Conservation (phyloP, 35 echinoderm and acorn worm genomes). For the Lytechinus variegatus region DNA sequence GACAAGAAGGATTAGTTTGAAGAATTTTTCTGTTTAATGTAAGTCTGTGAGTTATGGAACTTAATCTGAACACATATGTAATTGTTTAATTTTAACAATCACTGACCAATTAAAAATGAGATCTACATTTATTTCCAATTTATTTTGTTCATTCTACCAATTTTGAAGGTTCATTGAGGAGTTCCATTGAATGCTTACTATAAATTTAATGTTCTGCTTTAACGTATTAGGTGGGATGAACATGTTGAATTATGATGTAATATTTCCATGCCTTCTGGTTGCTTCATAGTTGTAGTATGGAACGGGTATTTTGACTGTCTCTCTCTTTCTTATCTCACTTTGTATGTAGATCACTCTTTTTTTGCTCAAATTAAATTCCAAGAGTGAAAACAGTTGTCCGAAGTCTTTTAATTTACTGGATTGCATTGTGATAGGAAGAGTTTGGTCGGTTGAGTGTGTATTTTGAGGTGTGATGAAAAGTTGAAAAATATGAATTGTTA, state of each 20-base stretch:
- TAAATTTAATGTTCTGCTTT: neutral
- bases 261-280: neutral
- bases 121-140: no score
- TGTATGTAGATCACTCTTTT: neutral
- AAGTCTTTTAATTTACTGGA: neutral
- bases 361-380: slow-evolving; percentile 17
- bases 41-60: neutral
- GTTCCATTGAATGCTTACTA: neutral
- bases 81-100: neutral
- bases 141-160: neutral
- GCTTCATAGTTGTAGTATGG: neutral
- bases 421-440: neutral
- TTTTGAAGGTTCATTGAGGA: neutral
- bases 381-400: neutral
- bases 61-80: neutral
- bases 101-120: neutral
- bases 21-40: neutral
- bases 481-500: neutral
- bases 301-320: neutral
- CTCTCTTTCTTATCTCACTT: neutral
- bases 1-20: neutral
- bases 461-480: neutral
- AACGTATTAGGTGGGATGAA: neutral
- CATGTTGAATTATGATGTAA: neutral
- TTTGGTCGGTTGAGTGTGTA: neutral